These are phyloP conservation scores for Chloroceryle inda DNA, from an alignment of 2,797 vertebrate genomes.

Conservation along the genomic window DNA sequence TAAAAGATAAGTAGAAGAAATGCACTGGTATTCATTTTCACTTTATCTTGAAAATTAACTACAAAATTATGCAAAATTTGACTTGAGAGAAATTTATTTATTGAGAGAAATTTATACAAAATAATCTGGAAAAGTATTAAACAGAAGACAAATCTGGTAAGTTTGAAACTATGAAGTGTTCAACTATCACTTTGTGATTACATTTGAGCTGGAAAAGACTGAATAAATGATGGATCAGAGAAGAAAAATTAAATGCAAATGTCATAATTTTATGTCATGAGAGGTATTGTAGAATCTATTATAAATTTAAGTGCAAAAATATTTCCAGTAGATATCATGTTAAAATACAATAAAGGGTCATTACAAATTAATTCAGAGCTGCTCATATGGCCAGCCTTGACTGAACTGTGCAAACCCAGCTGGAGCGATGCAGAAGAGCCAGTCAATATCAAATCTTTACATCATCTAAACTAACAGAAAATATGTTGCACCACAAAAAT, in stretches of 20 bases:
- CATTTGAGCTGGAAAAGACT: background rate
- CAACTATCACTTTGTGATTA: background rate
- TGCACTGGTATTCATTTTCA: background rate
- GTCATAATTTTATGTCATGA: background rate
- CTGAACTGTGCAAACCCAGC: background rate
- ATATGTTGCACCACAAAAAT: background rate
- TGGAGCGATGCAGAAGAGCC: background rate
- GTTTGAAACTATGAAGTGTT: background rate
- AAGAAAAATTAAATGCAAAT: background rate
- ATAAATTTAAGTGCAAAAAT: background rate
- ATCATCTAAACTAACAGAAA: background rate
- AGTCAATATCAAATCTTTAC: background rate
- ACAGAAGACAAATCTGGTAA: background rate
- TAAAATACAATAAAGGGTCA: background rate
- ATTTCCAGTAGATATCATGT: background rate
- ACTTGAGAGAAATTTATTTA: background rate
- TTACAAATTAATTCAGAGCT: background rate
- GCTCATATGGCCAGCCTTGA: background rate
- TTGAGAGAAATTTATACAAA: background rate
- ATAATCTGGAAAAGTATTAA: constrained; percentile 9
- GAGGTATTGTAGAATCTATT: background rate
- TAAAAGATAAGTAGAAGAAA: background rate
- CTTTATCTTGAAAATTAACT: background rate
- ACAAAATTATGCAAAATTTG: background rate
- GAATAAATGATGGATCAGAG: background rate